phyloP scores from a whole-genome alignment of 2,797 vertebrate species.

The Alauda arvensis region DNA sequence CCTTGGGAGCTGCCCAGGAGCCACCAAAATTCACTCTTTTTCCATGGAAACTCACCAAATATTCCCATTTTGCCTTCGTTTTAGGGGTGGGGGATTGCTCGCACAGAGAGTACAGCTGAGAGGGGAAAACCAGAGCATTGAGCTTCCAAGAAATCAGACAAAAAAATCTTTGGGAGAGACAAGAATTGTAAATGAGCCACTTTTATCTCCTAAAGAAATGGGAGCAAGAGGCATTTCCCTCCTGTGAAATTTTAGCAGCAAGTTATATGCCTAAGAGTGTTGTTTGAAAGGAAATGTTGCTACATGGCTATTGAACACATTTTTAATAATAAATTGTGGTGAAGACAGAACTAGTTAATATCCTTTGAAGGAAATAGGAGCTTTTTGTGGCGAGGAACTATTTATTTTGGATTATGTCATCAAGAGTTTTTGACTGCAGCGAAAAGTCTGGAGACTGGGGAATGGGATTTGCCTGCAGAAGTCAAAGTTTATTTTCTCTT shows the following conservation, averaged over 20 bases:
- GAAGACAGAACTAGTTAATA: conserved; percentile 43
- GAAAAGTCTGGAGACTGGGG: neutral
- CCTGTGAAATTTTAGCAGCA: conserved; percentile 5
- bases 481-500: conserved; percentile 14
- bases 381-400: conserved; percentile 36
- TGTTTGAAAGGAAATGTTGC: conserved; percentile 1
- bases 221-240: neutral
- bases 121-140: neutral
- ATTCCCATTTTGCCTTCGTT: neutral
- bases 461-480: conserved; percentile 41
- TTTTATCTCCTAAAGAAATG: neutral
- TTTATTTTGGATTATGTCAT: conserved; percentile 52
- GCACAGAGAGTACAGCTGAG: neutral
- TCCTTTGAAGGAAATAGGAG: conserved; percentile 48
- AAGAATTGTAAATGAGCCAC: neutral
- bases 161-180: neutral
- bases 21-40: neutral
- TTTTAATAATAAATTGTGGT: conserved; percentile 49
- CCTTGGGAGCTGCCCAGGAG: neutral
- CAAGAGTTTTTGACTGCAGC: neutral
- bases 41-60: neutral
- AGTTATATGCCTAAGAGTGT: neutral
- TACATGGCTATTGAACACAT: neutral
- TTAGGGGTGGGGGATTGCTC: neutral
- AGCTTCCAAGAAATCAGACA: neutral